Percentiles rank a stretch among this genome's conserved stretches.
phyloP scores from a whole-genome alignment of 2,888 invertebrate species.

The Achlya flavicornis region DNA sequence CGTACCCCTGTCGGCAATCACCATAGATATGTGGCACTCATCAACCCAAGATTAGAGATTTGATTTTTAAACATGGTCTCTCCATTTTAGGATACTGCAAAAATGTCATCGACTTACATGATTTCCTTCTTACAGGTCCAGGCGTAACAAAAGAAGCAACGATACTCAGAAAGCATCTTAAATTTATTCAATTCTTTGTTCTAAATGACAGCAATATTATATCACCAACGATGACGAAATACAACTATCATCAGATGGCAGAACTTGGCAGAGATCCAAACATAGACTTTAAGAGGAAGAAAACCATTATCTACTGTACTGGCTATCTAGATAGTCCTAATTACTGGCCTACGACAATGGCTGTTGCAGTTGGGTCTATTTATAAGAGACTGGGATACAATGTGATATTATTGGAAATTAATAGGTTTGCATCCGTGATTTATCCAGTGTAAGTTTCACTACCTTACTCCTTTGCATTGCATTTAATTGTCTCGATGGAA shows the following conservation, averaged over 20 bases:
- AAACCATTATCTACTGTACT: constrained; percentile 19
- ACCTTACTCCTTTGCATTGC: too few relatives aligned
- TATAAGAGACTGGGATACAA: constrained; percentile 24
- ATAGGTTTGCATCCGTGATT: constrained; percentile 11
- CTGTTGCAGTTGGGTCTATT: constrained; percentile 1
- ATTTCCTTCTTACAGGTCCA: constrained; percentile 8
- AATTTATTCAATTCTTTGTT: constrained; percentile 13
- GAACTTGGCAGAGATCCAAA: constrained; percentile 18
- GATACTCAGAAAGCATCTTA: constrained; percentile 11
- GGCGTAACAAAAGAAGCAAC: constrained; percentile 10
- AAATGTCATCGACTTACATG: neutral
- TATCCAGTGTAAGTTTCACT: constrained; percentile 18
- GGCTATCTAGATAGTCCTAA: constrained; percentile 18
- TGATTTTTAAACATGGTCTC: too few relatives aligned
- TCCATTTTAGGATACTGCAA: too few relatives aligned
- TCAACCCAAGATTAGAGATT: too few relatives aligned
- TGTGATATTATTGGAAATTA: constrained; percentile 20
- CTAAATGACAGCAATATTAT: neutral
- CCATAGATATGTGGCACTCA: too few relatives aligned
- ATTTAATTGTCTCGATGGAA: too few relatives aligned
- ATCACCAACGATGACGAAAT: constrained; percentile 7
- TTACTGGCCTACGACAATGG: neutral
- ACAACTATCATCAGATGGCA: constrained; percentile 19
- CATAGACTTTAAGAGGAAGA: constrained; percentile 21
- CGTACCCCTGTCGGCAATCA: too few relatives aligned